phyloP scores from a whole-genome alignment of 2,888 invertebrate genomes.

The Trachelus iudaicus region DNA sequence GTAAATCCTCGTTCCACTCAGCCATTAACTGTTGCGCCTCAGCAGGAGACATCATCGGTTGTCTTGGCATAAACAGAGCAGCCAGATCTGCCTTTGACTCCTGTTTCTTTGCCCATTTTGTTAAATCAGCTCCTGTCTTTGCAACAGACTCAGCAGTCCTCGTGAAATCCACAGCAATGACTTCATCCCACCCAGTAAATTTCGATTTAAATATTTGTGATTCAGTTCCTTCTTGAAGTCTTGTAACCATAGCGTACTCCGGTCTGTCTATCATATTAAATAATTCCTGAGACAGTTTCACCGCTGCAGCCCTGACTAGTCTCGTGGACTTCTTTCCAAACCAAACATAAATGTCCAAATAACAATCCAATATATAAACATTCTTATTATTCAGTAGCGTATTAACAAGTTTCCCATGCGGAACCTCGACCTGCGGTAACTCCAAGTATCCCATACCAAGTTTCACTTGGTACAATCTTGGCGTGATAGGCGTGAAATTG shows the following conservation, averaged over 20 bases:
- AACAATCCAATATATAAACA: constrained; percentile 97
- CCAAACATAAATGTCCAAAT: constrained; percentile 95
- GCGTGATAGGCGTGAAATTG: constrained; percentile 73
- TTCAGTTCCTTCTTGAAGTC: constrained; percentile 93
- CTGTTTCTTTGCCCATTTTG: constrained; percentile 89
- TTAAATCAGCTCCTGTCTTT: constrained; percentile 95
- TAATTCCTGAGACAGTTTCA: constrained; percentile 96
- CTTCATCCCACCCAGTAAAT: constrained; percentile 98
- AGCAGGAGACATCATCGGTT: constrained; percentile 84
- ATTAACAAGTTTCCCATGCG: constrained; percentile 81
- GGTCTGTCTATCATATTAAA: constrained; percentile 94
- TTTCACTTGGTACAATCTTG: constrained; percentile 92
- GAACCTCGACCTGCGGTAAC: constrained; percentile 89
- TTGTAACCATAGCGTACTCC: constrained; percentile 85
- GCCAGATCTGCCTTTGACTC: constrained; percentile 94
- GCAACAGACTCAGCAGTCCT: constrained; percentile 97
- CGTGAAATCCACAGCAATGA: constrained; percentile 98
- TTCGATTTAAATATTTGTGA: constrained; percentile 96
- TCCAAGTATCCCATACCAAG: constrained; percentile 99
- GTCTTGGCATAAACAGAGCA: constrained; percentile 94
- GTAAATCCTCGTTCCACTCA: constrained; percentile 99
- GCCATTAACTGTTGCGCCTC: constrained; percentile 91
- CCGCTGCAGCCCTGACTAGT: constrained; percentile 93
- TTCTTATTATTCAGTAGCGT: constrained; percentile 87
- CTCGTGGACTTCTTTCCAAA: constrained; percentile 98